Evolutionary conservation across 2,113 vertebrate species (phyloP).

Genomic region (Otis tarda): DNA sequence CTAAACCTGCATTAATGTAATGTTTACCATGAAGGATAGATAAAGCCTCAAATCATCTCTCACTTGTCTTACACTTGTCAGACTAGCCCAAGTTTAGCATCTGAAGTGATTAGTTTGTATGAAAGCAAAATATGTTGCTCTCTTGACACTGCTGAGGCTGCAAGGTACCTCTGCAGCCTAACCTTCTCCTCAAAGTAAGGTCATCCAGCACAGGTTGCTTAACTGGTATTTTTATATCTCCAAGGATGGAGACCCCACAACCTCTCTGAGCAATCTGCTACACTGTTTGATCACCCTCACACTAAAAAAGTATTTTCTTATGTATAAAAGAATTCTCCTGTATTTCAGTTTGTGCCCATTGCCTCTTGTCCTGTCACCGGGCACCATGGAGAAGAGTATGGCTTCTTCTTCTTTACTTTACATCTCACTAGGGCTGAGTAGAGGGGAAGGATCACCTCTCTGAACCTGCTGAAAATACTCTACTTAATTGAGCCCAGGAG

Average conservation of each 20-base stretch:
- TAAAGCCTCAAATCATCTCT: neutral
- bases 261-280: neutral
- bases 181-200: accelerated
- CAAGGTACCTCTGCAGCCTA: neutral
- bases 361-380: neutral
- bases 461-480: neutral
- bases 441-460: neutral
- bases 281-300: neutral
- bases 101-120: neutral
- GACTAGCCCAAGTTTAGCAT: neutral
- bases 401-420: neutral
- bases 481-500: neutral
- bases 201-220: neutral
- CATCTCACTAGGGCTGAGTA: neutral
- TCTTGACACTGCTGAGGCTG: neutral
- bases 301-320: neutral
- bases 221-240: neutral
- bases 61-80: neutral
- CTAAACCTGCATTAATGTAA: neutral
- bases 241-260: neutral
- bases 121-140: neutral
- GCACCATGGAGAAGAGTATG: neutral
- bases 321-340: neutral
- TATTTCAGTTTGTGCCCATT: neutral
- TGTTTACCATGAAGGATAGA: neutral